phyloP scores from a whole-genome alignment of 2,113 vertebrate species.

The Urocitellus parryii region DNA sequence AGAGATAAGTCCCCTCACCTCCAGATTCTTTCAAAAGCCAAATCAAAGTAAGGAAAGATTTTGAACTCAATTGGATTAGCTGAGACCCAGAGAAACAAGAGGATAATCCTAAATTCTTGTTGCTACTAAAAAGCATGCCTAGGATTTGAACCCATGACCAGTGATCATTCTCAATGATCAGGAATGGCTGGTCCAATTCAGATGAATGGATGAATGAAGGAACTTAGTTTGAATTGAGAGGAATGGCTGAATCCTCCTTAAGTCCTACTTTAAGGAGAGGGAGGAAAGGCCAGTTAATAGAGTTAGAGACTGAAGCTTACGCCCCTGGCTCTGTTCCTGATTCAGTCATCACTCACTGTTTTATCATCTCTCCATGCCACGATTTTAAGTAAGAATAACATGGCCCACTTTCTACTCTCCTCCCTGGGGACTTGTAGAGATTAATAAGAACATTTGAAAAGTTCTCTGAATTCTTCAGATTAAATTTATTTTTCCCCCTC shows the following conservation, averaged over 20 bases:
- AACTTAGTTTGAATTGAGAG: background rate
- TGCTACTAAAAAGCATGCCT: background rate
- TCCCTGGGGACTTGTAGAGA: background rate
- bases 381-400: constrained; percentile 39
- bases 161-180: background rate
- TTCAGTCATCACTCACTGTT: background rate
- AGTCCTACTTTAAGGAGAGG: background rate
- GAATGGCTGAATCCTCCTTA: background rate
- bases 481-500: background rate
- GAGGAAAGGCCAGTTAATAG: background rate
- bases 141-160: background rate
- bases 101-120: background rate
- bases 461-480: background rate
- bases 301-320: background rate
- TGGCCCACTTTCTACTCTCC: background rate
- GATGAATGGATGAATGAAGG: background rate
- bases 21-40: constrained; percentile 28
- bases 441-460: background rate
- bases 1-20: background rate
- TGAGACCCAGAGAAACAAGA: background rate
- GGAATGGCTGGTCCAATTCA: background rate
- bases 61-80: constrained; percentile 12
- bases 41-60: background rate
- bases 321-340: background rate
- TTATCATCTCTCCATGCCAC: background rate